A percentile compares a stretch with the other conserved stretches of the same genome.
These are phyloP conservation scores for Streblospio benedicti DNA, from an alignment of 1,140 invertebrate genomes.

Conservation along the genomic window DNA sequence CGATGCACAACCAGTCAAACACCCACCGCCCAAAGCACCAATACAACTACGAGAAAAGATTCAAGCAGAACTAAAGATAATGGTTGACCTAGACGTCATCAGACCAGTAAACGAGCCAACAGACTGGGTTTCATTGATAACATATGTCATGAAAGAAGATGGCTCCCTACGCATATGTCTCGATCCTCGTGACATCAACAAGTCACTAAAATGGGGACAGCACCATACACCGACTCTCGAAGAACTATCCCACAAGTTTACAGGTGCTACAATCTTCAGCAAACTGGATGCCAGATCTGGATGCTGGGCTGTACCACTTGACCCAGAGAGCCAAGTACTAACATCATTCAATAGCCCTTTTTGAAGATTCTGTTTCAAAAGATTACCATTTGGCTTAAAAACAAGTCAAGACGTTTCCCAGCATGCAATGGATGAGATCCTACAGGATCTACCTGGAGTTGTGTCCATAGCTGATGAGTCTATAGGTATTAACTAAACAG, in stretches of 20 bases:
- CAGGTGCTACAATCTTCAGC: constrained; percentile 42
- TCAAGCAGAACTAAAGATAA: too few species aligned
- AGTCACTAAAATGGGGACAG: constrained; percentile 11
- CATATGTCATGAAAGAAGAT: too few species aligned
- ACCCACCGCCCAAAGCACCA: too few species aligned
- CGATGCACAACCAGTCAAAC: too few species aligned
- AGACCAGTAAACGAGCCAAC: too few species aligned
- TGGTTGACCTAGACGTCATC: too few species aligned
- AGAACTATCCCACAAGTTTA: constrained; percentile 28
- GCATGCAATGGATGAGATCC: constrained; percentile 30
- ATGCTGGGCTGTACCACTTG: constrained; percentile 46
- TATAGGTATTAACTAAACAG: too few species aligned
- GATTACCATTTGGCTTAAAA: constrained; percentile 39
- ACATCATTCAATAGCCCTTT: constrained; percentile 35
- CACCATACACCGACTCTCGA: constrained; percentile 13
- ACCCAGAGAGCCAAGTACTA: constrained; percentile 27
- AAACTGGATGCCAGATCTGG: constrained; percentile 46
- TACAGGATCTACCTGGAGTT: constrained; percentile 33
- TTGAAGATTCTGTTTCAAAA: constrained; percentile 34
- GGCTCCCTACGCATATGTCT: constrained; percentile 1
- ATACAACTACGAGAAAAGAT: too few species aligned
- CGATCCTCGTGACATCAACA: constrained; percentile 6
- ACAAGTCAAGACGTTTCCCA: constrained; percentile 37
- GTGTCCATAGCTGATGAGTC: constrained; percentile 41
- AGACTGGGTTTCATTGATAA: too few species aligned